phyloP scores from a whole-genome alignment of 2,113 vertebrate species.

The Brevimyrus niger region DNA sequence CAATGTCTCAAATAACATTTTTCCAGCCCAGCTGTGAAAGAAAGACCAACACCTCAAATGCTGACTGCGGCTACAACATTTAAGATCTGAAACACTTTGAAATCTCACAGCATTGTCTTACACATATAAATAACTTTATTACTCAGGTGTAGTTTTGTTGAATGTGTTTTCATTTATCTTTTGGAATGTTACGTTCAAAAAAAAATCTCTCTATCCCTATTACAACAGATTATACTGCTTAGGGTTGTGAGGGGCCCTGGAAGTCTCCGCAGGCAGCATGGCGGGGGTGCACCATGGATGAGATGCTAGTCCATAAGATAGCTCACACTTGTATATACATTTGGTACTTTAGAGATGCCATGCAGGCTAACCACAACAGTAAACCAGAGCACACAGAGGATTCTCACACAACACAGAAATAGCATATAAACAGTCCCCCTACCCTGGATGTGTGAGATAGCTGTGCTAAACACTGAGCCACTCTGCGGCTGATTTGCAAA shows the following conservation, averaged over 20 bases:
- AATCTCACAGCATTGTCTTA: neutral
- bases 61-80: neutral
- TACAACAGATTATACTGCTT: neutral
- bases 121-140: neutral
- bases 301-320: neutral
- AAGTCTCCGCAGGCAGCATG: neutral
- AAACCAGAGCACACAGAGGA: neutral
- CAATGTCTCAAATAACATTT: constrained; percentile 16
- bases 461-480: neutral
- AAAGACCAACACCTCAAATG: neutral
- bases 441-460: neutral
- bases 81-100: neutral
- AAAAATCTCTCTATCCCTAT: neutral
- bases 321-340: neutral
- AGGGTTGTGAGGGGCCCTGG: neutral
- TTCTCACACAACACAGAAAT: neutral
- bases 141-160: neutral
- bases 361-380: neutral
- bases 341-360: neutral
- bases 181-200: neutral
- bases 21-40: constrained; percentile 3
- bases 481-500: neutral
- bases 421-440: neutral
- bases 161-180: neutral
- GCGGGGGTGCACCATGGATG: neutral